Percentiles rank a stretch among this genome's conserved stretches.
phyloP scores from a whole-genome alignment of 2,888 invertebrate species.

The Mantis religiosa region DNA sequence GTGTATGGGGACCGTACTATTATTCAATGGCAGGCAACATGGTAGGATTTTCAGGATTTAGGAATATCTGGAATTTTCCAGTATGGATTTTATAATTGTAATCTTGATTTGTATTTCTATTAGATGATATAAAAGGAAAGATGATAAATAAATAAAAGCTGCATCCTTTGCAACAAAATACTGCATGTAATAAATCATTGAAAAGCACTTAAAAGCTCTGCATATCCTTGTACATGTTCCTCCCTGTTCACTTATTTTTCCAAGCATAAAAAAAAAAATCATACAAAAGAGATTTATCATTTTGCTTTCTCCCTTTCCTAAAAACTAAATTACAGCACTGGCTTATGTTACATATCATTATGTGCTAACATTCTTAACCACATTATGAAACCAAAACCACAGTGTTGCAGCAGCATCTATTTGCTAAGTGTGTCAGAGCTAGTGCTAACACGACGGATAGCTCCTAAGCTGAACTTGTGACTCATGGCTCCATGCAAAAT shows the following conservation, averaged over 20 bases:
- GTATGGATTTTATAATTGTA: no score
- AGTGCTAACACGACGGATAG: constrained; percentile 28
- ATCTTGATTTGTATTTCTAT: no score
- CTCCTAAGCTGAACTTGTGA: constrained; percentile 25
- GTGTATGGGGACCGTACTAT: no score
- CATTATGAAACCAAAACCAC: neutral
- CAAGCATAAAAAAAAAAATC: neutral
- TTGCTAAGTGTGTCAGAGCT: constrained; percentile 44
- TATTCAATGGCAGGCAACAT: no score
- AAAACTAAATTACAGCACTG: neutral
- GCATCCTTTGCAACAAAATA: no score
- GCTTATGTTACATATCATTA: neutral
- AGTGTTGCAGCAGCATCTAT: constrained; percentile 26
- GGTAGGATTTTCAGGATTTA: no score
- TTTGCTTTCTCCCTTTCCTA: neutral
- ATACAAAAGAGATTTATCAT: neutral
- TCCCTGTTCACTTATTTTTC: neutral
- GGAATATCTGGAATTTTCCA: no score
- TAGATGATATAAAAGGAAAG: no score
- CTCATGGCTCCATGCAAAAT: constrained; percentile 61
- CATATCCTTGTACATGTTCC: neutral
- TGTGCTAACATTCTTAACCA: neutral
- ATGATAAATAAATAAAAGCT: no score
- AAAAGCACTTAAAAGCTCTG: no score
- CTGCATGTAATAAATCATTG: no score